Conservation (phyloP, 2,797 vertebrate species). For the Tokudaia muenninki region DNA sequence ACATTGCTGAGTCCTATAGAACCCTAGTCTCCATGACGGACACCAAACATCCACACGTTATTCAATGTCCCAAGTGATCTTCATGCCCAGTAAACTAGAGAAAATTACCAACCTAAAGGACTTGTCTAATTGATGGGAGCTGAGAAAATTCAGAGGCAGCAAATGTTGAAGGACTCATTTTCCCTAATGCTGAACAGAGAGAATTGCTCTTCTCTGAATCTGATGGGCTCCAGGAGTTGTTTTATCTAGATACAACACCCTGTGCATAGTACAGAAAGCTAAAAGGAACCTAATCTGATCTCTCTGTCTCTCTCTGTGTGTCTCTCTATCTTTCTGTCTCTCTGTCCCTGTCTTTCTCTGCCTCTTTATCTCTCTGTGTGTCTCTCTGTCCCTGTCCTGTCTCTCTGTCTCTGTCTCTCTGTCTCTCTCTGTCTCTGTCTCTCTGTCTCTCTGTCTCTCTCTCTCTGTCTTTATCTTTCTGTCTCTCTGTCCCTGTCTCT, state of each 20-base stretch:
- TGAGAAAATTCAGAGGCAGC: constrained; percentile 40
- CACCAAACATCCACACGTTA: neutral
- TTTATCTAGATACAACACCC: neutral
- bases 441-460: too few relatives aligned
- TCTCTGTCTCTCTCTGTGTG: neutral
- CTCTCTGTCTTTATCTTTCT: too few relatives aligned
- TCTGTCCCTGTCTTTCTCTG: neutral
- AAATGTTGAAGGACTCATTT: neutral
- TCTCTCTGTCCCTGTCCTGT: neutral
- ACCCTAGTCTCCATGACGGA: neutral
- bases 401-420: too few relatives aligned
- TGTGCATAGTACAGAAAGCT: neutral
- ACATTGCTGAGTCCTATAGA: neutral
- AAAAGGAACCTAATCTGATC: neutral
- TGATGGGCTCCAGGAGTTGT: neutral
- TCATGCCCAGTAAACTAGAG: neutral
- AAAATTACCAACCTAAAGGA: neutral
- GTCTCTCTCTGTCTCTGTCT: too few relatives aligned
- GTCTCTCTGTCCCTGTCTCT: too few relatives aligned
- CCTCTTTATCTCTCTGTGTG: neutral
- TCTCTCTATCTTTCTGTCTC: neutral
- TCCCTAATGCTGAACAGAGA: neutral
- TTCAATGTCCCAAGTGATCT: neutral
- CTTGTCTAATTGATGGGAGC: neutral
- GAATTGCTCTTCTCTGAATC: neutral